Conservation (phyloP, 2,113 vertebrate species). For the Chrysemys picta region DNA sequence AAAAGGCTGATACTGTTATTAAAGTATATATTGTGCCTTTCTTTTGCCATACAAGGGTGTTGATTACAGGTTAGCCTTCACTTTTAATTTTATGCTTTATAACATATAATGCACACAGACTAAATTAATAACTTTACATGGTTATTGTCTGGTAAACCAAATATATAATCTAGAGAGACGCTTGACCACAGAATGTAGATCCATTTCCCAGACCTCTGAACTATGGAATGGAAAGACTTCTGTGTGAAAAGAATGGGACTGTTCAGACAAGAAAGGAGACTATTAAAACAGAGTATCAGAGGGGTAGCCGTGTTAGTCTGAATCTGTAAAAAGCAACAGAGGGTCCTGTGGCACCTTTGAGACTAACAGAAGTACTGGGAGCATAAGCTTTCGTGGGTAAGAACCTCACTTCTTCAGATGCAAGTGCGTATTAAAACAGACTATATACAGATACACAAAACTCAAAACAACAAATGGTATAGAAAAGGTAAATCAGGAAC, state of each 20-base stretch:
- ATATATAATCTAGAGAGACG: neutral
- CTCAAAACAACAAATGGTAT: neutral
- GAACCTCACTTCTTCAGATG: too few relatives aligned
- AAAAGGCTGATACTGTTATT: neutral
- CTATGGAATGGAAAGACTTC: neutral
- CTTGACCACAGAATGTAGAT: neutral
- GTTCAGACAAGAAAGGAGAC: neutral
- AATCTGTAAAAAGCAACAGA: too few relatives aligned
- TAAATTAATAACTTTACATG: neutral
- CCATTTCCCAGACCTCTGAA: neutral
- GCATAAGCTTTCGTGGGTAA: too few relatives aligned
- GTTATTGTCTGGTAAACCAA: neutral
- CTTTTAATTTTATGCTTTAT: neutral
- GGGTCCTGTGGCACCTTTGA: too few relatives aligned
- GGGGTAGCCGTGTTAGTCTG: too few relatives aligned
- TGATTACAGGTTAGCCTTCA: constrained; percentile 9
- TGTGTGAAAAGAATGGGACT: neutral
- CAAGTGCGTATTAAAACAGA: neutral
- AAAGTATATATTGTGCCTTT: neutral
- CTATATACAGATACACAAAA: neutral
- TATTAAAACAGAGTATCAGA: neutral
- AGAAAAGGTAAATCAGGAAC: neutral
- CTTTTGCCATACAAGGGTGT: neutral
- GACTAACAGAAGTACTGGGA: too few relatives aligned
- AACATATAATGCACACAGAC: neutral